Base-by-base conservation (phyloP, 2,888 invertebrate genomes). In the Geotrupes spiniger region DNA sequence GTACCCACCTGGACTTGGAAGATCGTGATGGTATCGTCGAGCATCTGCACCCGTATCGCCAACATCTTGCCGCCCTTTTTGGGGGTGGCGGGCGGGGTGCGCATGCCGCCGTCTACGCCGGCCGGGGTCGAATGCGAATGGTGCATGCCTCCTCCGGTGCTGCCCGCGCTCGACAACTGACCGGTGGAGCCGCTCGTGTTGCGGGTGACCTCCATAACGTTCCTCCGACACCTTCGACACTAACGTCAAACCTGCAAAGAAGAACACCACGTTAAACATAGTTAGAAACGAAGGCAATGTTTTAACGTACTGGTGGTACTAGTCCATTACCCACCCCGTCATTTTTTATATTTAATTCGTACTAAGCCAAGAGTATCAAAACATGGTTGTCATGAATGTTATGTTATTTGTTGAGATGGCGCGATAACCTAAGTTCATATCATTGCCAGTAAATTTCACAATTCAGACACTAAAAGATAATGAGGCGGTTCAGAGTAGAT, bases 61-160 rank as follows among this genome's bases (percentile, higher is more conserved):
- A 92, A 79, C 85, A 92, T 92, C 75, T 92, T 92, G 69, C 92
- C 92, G 62, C 85, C 85, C 66, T 89, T 89, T 64, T 88, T 83
- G 45, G 87, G 89, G 59, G 90, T 88, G 58, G 87, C 79, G 42
- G 89, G 87, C 50, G 87, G 87, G 56, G 89, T 88, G 26, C 58
- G 48, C 29, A 56, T 61, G 48, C 84, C 85, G 58, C 85, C 84
- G 76, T 90, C 90, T 64, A 89, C 89, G 56, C 89, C 89, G 46
- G 88, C 88, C 54, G 89, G 89, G 61, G 89, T 89, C 65, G 89
- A 89, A 69, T 87, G 80, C 61, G 89, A 89, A 73, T 90, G 89
- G 72, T 87, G 88, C 88, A 89, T 88, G 42, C 74, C 74, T 36
- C 63, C 64, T 37, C 64, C 64, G 57, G 71, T 71, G 60, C 66